Base-by-base conservation (phyloP, 1,140 invertebrate genomes). In the Aporrectodea caliginosa region DNA sequence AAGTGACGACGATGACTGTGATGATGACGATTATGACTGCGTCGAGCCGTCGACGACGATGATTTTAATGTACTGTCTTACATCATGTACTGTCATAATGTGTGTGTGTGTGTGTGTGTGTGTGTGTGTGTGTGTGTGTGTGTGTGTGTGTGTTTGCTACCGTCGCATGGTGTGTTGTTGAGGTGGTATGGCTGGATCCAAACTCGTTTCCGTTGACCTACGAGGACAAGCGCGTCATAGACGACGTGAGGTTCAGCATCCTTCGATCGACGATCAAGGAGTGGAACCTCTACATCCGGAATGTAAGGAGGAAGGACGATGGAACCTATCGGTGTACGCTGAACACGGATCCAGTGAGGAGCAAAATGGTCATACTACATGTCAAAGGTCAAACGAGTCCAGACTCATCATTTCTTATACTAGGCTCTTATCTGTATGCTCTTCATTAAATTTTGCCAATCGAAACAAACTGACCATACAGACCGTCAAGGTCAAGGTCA, bases 351-450 rank as follows among this genome's bases (percentile, higher is more conserved):
- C 86, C 86, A 6, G 83, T 87, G 71, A 86, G 85, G 79, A 85
- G 83, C 29, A 87, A 88, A 81, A 83, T 82, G 1, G 85, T 88
- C 22, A 79, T 84, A 35, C 82, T 88, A 43, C 82, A 84, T 76
- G 86, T 88, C 33, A 82, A 85, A 84, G 87, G 87, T 87, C 6
- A 58, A 6, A n/a, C n/a, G n/a, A n/a, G n/a, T n/a, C n/a, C n/a
- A n/a, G n/a, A n/a, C n/a, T n/a, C n/a, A n/a, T n/a, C n/a, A n/a
- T n/a, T n/a, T n/a, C n/a, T n/a, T n/a, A n/a, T n/a, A n/a, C n/a
- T n/a, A n/a, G n/a, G n/a, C n/a, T n/a, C n/a, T n/a, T n/a, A n/a
- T n/a, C n/a, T n/a, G n/a, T n/a, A n/a, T n/a, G n/a, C n/a, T n/a
- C n/a, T n/a, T n/a, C n/a, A n/a, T n/a, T n/a, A n/a, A n/a, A n/a